Base-by-base conservation (phyloP, 2,888 invertebrate genomes). In the Terebella lapidaria region DNA sequence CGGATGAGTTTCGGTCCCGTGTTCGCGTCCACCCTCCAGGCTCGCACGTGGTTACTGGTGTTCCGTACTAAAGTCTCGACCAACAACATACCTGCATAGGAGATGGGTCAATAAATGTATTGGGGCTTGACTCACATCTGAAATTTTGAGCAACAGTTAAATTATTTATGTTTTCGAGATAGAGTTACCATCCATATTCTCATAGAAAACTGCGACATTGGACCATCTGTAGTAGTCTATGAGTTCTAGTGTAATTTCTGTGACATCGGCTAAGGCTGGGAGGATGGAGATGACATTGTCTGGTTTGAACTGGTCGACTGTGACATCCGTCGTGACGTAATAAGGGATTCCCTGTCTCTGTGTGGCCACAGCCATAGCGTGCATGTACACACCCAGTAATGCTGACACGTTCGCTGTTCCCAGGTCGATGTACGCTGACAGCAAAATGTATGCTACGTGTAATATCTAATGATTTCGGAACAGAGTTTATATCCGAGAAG, bases 381-480 rank as follows among this genome's bases (percentile, higher is more conserved):
- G 65, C 49, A 67, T 68, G 63, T 70, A 76, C 2, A 70, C 69
- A 5, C 75, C 77, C 15, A 77, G 69, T 20, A 76, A 58, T 1
- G 72, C 72, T 20, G 68, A 64, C 2, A 74, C 64, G 35, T 67
- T 67, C 3, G 54, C 54, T 4, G 60, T 58, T 5, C 66, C 64
- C 10, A 66, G 58, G 27, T 64, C 62, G 58, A 66, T 64, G 55
- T 66, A 66, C 15, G 64, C 66, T 66, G 42, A 15, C 42, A n/a
- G n/a, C n/a, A n/a, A n/a, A n/a, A n/a, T n/a, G n/a, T n/a, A n/a
- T n/a, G n/a, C n/a, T n/a, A n/a, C n/a, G n/a, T n/a, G n/a, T n/a
- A n/a, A n/a, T n/a, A n/a, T n/a, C n/a, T n/a, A n/a, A n/a, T n/a
- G n/a, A n/a, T n/a, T n/a, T n/a, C n/a, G n/a, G n/a, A n/a, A n/a